Conservation (phyloP, 2,113 vertebrate species). For the Gavialis gangeticus region DNA sequence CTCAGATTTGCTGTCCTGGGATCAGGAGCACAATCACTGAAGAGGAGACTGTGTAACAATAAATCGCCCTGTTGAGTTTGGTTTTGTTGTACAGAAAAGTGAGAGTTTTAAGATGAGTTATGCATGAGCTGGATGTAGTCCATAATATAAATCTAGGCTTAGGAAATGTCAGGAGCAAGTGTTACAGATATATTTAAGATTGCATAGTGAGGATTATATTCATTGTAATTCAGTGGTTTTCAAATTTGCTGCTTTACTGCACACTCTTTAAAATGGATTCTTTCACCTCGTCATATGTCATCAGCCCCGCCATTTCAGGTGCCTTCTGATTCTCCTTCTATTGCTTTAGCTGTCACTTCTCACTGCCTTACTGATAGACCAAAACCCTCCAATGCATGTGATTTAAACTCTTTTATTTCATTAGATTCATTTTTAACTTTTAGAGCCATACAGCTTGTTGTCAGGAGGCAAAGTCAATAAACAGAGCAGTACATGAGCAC, state of each 20-base stretch:
- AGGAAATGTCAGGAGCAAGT: neutral
- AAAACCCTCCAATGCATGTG: neutral
- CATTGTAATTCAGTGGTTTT: neutral
- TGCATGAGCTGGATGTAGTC: neutral
- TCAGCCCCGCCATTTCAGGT: no score
- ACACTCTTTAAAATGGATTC: neutral
- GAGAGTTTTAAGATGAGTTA: neutral
- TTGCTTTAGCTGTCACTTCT: neutral
- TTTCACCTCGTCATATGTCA: neutral
- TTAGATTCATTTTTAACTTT: neutral
- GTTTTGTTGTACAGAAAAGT: neutral
- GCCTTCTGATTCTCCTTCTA: neutral
- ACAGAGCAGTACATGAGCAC: neutral
- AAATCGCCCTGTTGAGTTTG: neutral
- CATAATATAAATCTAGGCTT: neutral
- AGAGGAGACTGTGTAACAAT: neutral
- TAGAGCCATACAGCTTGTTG: neutral
- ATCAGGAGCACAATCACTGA: neutral
- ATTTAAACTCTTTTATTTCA: neutral
- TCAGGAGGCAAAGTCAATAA: neutral
- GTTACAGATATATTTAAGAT: neutral
- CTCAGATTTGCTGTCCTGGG: neutral
- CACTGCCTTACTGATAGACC: neutral
- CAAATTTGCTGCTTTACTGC: conserved; percentile 12
- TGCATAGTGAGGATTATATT: neutral